These are phyloP conservation scores for Cassiopea xamachana DNA, from an alignment of 30 jellyfish, hydroid and myxozoan genomes.

Conservation along the genomic window DNA sequence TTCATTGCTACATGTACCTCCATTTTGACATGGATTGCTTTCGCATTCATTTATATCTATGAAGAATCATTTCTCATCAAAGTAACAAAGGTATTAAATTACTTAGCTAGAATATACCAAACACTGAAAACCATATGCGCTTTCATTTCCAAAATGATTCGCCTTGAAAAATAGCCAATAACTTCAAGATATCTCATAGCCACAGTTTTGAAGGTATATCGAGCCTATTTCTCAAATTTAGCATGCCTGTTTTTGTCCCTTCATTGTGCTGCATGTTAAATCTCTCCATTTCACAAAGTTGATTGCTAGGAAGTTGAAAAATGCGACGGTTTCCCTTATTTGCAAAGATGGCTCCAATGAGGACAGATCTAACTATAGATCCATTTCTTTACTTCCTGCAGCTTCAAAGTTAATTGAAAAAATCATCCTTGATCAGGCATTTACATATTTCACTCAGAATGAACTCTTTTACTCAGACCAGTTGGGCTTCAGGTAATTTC, in stretches of 20 bases:
- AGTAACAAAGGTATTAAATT: no score
- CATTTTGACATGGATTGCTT: constrained; percentile 11
- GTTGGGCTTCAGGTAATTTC: no score
- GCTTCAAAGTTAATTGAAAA: neutral
- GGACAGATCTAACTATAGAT: no score
- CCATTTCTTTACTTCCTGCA: neutral
- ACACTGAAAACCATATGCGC: constrained; percentile 3
- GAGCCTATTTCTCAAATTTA: constrained; percentile 26
- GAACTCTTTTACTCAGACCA: no score
- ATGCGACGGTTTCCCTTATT: neutral
- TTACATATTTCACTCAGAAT: no score
- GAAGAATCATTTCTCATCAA: no score
- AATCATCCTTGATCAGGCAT: no score
- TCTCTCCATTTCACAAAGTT: constrained; percentile 4
- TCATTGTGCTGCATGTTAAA: neutral
- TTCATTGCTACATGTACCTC: constrained; percentile 58
- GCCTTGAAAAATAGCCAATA: neutral
- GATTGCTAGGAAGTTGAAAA: neutral
- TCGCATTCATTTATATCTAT: no score
- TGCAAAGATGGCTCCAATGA: no score
- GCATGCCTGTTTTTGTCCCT: constrained; percentile 9
- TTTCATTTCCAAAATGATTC: neutral
- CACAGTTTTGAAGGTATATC: constrained; percentile 32
- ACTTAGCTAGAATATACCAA: constrained; percentile 22
- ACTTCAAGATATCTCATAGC: neutral